Base-by-base conservation (phyloP, 2,113 vertebrate species). In the Odocoileus virginianus region DNA sequence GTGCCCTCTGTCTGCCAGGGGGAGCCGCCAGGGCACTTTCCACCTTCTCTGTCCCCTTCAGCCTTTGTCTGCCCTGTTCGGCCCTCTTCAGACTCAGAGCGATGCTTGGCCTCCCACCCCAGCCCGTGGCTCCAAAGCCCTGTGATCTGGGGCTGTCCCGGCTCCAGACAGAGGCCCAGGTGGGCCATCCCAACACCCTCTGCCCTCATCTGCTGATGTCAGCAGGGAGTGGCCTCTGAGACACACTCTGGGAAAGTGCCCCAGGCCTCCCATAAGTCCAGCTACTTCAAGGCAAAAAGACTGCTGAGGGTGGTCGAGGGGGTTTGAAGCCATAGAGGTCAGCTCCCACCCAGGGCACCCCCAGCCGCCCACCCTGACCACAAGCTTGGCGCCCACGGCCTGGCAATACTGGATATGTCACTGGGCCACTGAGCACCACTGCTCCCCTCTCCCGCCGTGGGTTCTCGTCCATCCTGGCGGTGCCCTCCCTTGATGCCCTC, bases 261-360 rank as follows among this genome's bases (percentile, higher is more conserved):
- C 60, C 54, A 13, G 21, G 58, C 50, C 83, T 12, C 7, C 2
- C 36, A 4, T 60, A 47, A 28, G 12, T 87, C 82, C 55, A 57
- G 87, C 92, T 95, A 54, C 86, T 83, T 90, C 89, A 60, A 96
- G 92, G 71, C 91, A 87, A 33, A 89, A 89, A 91, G 54, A 58
- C 82, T 92, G 92, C 94, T 81, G 57, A 36, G 58, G 57, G 76
- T 82, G 67, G 78, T 14, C 50, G 28, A 57, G 17, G 30, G 47
- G 40, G 27, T 52, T 45, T 84, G 67, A 85, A 83, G 76, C 74
- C 64, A 27, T 2, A 67, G 81, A 57, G 55, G 25, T 54, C 52
- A 33, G 1, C 54, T 58, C 36, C 84, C 47, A 87, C 23, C 55
- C 10, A 0, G 27, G 60, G 52, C 36, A 27, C 55, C 2, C 3